Base-by-base conservation (phyloP, 2,888 invertebrate species). In the Drosophila algonquin region DNA sequence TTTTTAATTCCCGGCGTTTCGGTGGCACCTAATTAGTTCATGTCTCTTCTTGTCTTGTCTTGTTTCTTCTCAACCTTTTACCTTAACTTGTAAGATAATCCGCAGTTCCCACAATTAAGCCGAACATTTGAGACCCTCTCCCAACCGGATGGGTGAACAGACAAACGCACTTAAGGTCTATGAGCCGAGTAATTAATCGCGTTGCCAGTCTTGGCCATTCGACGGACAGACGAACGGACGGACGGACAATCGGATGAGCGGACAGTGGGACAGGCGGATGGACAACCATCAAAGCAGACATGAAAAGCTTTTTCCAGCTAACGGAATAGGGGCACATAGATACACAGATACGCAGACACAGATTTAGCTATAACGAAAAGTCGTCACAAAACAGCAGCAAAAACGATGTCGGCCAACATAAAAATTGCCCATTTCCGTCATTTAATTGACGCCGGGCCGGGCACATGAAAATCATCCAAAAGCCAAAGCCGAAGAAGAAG, bases 351-450 rank as follows among this genome's bases (percentile, higher is more conserved):
- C 24, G 1, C 5, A 24, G 4, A 24, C 5, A 24, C 47, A 30
- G 63, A 21, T 21, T 48, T 54, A 18, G 67, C 54, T 59, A 32
- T 18, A 46, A 69, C 48, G 53, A 47, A 45, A 64, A 70, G 40
- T 40, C 40, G 40, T 40, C 40, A 7, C 40, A 56, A 54, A 61
- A 73, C 27, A 65, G 59, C 48, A 52, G 54, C 62, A 53, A 57
- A 51, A n/a, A 32, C 27, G 47, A 64, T 46, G 71, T 64, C 80
- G 86, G 75, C 80, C 78, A 82, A 75, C 80, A 88, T 70, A 50
- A 69, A 82, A 88, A 83, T 88, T 88, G 73, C 76, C 63, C 75
- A 77, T 86, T 88, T 88, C 83, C 83, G 83, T 79, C 87, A 79
- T 79, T 88, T 83, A 86, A 83, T 83, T 88, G 83, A 83, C 75